A percentile compares a stretch with the other conserved stretches of the same genome.
Conservation (phyloP, 1,140 invertebrate genomes). For the Paralvinella palmiformis region DNA sequence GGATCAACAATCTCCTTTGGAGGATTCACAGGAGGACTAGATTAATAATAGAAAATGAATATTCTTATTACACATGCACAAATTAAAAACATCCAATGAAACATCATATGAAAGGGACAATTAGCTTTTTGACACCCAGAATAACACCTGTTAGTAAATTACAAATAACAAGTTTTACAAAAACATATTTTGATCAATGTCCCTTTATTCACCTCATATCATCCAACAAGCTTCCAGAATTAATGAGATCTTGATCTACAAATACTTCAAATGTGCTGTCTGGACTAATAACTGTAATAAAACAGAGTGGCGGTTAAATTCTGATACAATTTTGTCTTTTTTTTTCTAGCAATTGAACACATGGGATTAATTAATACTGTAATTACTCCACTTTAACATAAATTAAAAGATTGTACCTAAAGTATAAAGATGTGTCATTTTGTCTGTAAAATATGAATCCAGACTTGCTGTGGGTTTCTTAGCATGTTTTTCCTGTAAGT, state of each 20-base stretch:
- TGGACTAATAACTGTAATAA: constrained; percentile 64
- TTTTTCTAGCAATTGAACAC: too few species aligned
- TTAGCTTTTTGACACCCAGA: not conserved
- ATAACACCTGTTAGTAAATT: not conserved
- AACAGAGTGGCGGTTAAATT: not conserved
- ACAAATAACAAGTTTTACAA: not conserved
- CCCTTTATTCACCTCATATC: constrained; percentile 54
- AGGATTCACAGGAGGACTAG: constrained; percentile 88
- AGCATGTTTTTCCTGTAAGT: constrained; percentile 58
- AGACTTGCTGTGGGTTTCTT: constrained; percentile 80
- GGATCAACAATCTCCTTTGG: constrained; percentile 93
- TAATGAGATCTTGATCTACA: constrained; percentile 67
- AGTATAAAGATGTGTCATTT: constrained; percentile 90
- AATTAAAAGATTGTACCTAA: constrained; percentile 55
- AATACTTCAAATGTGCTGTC: constrained; percentile 71
- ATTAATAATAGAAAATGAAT: too few species aligned
- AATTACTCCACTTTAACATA: not conserved
- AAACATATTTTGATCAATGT: not conserved
- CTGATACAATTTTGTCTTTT: too few species aligned
- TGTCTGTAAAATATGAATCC: constrained; percentile 88
- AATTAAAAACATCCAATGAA: not conserved
- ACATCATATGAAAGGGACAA: not conserved
- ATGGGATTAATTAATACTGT: not conserved
- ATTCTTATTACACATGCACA: too few species aligned
- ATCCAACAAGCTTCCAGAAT: constrained; percentile 77